These are phyloP conservation scores for Natrix natrix DNA, from an alignment of 2,797 vertebrate species.

Conservation along the genomic window DNA sequence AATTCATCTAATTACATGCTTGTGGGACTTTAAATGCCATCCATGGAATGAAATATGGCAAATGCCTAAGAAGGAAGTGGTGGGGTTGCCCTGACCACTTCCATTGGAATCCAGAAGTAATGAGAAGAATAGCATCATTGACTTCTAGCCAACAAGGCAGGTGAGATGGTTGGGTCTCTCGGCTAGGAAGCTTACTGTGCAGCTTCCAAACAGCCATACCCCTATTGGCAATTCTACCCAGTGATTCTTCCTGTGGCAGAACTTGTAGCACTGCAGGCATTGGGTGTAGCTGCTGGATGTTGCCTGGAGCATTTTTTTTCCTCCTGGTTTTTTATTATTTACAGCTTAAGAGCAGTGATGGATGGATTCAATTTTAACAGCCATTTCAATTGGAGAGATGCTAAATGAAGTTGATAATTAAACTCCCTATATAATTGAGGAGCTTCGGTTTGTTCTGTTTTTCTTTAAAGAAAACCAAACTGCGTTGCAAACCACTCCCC, in stretches of 20 bases:
- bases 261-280: background rate
- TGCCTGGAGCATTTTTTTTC: background rate
- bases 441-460: background rate
- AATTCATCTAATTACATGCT: background rate
- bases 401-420: background rate
- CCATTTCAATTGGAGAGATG: background rate
- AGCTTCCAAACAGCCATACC: background rate
- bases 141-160: background rate
- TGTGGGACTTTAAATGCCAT: background rate
- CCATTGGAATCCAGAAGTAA: background rate
- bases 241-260: background rate
- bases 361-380: background rate
- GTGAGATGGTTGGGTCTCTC: background rate
- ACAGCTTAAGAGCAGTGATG: background rate
- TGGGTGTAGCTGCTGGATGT: background rate
- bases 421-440: background rate
- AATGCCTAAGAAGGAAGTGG: background rate
- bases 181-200: background rate
- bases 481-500: background rate
- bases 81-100: background rate
- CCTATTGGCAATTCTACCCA: background rate
- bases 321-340: background rate
- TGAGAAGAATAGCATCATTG: background rate
- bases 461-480: background rate
- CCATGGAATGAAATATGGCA: background rate